Evolutionary conservation across 1,140 invertebrate genomes (phyloP).

Genomic region (Macrostomum lignano): DNA sequence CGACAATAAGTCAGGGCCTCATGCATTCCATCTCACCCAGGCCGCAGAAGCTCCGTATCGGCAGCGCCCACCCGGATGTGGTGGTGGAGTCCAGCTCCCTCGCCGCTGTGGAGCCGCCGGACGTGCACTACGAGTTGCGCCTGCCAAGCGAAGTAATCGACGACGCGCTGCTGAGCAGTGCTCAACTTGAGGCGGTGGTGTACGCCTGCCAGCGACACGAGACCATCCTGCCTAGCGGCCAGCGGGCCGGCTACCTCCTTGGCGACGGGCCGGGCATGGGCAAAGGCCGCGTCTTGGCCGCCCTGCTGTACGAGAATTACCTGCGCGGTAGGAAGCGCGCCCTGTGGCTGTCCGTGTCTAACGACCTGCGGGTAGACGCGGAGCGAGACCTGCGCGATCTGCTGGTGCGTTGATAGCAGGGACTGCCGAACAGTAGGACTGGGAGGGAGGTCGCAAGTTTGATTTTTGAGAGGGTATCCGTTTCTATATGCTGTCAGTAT

Average conservation of each 20-base stretch:
- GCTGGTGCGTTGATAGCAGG: no score
- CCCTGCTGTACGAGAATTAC: constrained; percentile 93
- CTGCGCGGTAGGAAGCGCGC: constrained; percentile 63
- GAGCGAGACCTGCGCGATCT: constrained; percentile 74
- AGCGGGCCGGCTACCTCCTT: constrained; percentile 74
- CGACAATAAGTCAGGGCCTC: no score
- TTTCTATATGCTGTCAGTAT: no score
- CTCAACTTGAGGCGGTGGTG: constrained; percentile 77
- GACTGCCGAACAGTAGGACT: no score
- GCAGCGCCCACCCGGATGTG: constrained; percentile 84
- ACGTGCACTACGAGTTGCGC: constrained; percentile 58
- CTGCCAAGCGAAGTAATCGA: constrained; percentile 59
- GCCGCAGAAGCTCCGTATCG: no score
- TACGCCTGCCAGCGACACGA: constrained; percentile 88
- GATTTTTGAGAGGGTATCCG: no score
- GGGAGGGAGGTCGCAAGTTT: no score
- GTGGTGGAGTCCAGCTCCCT: constrained; percentile 92
- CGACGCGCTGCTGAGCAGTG: constrained; percentile 54
- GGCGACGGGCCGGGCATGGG: constrained; percentile 95
- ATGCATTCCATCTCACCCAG: no score
- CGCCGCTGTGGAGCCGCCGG: constrained; percentile 72
- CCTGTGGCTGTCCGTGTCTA: constrained; percentile 89
- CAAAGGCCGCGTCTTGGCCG: constrained; percentile 87
- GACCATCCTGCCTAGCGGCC: constrained; percentile 56
- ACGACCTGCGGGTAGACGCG: constrained; percentile 89